Percentiles rank a stretch among this genome's conserved stretches.
Evolutionary conservation across 1,140 invertebrate species (phyloP).

Genomic region (Drosophila pectinifera): DNA sequence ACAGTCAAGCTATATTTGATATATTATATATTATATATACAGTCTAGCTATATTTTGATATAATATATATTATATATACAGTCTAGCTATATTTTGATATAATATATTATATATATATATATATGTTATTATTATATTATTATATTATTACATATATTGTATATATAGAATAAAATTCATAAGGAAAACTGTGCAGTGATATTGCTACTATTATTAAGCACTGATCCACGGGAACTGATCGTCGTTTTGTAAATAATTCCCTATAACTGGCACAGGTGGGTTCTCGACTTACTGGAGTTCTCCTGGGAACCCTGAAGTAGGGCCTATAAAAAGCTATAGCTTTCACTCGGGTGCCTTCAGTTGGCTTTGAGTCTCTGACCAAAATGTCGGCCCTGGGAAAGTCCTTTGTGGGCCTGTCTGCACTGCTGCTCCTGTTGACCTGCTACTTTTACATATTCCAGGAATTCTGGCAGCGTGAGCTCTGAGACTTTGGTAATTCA

Average conservation of each 20-base stretch:
- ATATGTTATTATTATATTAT: no score
- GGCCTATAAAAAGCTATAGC: conserved; percentile 14
- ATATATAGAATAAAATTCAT: no score
- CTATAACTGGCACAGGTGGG: neutral
- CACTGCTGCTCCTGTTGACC: conserved; percentile 31
- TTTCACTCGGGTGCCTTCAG: conserved; percentile 2
- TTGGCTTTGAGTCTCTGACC: neutral
- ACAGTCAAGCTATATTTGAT: no score
- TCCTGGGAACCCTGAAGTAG: neutral
- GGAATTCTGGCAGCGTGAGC: conserved; percentile 42
- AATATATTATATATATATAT: no score
- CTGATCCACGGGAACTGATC: no score
- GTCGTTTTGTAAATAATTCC: neutral
- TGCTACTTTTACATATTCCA: conserved; percentile 42
- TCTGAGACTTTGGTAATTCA: neutral
- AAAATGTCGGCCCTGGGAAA: conserved; percentile 33
- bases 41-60: no score
- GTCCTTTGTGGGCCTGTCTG: conserved; percentile 23
- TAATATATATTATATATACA: no score
- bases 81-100: no score
- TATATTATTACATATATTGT: no score
- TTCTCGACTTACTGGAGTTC: neutral
- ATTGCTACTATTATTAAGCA: no score
- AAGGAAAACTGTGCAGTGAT: no score
- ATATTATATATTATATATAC: no score